Evolutionary conservation across 1,140 invertebrate genomes (phyloP).

Genomic region (Orchestia grillus): DNA sequence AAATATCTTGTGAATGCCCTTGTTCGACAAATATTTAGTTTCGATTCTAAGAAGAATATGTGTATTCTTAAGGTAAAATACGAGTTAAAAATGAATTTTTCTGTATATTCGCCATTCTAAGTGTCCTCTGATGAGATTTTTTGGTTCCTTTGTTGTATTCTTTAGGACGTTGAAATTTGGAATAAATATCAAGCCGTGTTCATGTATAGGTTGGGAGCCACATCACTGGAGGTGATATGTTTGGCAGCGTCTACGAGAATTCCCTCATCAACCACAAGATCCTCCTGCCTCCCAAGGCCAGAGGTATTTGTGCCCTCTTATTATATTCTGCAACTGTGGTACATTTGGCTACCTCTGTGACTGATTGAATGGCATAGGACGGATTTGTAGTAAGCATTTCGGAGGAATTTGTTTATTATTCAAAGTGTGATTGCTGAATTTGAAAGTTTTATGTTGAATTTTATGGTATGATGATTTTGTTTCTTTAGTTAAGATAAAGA

Average conservation of each 20-base stretch:
- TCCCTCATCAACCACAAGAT: constrained; percentile 97
- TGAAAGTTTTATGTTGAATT: too few relatives aligned
- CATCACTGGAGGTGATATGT: constrained; percentile 97
- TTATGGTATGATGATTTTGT: not conserved
- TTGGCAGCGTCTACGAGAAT: constrained; percentile 96
- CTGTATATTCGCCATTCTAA: not conserved
- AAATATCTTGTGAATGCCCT: too few relatives aligned
- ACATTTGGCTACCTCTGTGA: not conserved
- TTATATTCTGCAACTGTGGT: not conserved
- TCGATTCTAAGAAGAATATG: too few relatives aligned
- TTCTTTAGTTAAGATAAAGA: not conserved
- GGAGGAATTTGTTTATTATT: too few relatives aligned
- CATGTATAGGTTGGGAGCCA: constrained; percentile 85
- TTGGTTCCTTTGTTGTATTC: not conserved
- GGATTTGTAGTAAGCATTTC: not conserved
- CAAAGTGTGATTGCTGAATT: too few relatives aligned
- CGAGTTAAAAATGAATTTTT: not conserved
- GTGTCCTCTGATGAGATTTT: not conserved
- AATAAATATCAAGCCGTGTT: constrained; percentile 36
- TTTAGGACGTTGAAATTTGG: not conserved
- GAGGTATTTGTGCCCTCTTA: constrained; percentile 73
- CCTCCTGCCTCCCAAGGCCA: constrained; percentile 91
- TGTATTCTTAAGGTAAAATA: too few relatives aligned
- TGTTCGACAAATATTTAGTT: too few relatives aligned
- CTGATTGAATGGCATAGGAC: not conserved